Evolutionary conservation across 2,888 invertebrate genomes (phyloP).

Genomic region (Oconnorella tubifera): DNA sequence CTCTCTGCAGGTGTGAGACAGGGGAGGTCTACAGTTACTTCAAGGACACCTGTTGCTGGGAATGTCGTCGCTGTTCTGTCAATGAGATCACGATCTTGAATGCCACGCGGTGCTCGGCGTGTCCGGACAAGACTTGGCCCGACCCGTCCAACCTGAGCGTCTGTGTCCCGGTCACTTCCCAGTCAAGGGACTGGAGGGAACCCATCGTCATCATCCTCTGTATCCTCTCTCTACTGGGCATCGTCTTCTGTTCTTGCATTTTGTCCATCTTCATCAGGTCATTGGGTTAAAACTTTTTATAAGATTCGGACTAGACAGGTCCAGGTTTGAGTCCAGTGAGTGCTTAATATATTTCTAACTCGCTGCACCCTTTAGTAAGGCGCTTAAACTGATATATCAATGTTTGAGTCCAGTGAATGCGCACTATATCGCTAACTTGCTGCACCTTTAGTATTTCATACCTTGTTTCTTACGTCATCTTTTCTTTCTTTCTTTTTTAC

Average conservation of each 20-base stretch:
- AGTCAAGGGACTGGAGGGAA: slow-evolving; percentile 24
- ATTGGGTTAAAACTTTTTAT: no score
- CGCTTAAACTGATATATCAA: no score
- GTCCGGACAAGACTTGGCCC: slow-evolving; percentile 35
- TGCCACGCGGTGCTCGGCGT: slow-evolving; percentile 39
- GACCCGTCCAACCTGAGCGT: slow-evolving; percentile 10
- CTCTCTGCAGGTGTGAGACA: neutral
- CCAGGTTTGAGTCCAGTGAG: no score
- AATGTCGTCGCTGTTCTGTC: slow-evolving; percentile 40
- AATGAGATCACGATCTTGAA: slow-evolving; percentile 43
- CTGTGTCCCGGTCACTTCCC: slow-evolving; percentile 24
- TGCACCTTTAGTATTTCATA: no score
- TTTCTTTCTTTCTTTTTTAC: no score
- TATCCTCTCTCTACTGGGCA: slow-evolving; percentile 21
- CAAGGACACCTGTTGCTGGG: slow-evolving; percentile 46
- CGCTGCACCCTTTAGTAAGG: no score
- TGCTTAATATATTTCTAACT: no score
- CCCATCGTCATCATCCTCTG: slow-evolving; percentile 28
- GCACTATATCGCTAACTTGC: no score
- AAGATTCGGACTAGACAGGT: no score
- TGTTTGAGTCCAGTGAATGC: no score
- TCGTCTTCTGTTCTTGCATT: slow-evolving; percentile 30
- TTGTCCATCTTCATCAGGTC: slow-evolving; percentile 27
- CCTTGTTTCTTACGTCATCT: no score
- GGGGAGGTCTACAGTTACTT: slow-evolving; percentile 42